phyloP scores from a whole-genome alignment of 2,113 vertebrate species.

The Xerus inauris region DNA sequence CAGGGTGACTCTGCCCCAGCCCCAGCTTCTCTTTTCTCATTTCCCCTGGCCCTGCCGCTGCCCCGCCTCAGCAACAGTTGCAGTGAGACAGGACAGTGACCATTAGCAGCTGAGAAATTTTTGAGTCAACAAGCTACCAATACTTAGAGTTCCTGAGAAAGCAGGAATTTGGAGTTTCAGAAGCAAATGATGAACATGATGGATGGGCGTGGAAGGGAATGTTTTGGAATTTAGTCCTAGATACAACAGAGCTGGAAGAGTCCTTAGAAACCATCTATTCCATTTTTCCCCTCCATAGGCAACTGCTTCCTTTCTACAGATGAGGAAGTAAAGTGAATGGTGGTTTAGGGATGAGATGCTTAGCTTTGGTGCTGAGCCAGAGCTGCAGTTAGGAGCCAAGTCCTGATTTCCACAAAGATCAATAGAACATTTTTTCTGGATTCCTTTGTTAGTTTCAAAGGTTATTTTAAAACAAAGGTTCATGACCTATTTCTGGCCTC shows the following conservation, averaged over 20 bases:
- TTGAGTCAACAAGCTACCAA: neutral
- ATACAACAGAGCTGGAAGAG: slow-evolving; percentile 41
- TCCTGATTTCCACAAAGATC: slow-evolving; percentile 7
- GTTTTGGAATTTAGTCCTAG: slow-evolving; percentile 26
- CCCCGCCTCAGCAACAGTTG: neutral
- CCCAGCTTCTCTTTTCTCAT: neutral
- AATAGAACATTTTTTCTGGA: slow-evolving; percentile 3
- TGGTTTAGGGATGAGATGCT: neutral
- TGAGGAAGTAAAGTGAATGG: slow-evolving; percentile 17
- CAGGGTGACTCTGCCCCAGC: neutral
- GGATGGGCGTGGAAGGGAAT: neutral
- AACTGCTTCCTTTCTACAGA: slow-evolving; percentile 13
- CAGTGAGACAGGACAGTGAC: neutral
- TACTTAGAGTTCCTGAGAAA: neutral
- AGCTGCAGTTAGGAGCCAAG: neutral
- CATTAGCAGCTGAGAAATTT: neutral
- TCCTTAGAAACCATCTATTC: slow-evolving; percentile 50
- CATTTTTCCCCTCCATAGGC: neutral
- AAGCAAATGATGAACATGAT: neutral
- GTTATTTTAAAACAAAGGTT: slow-evolving; percentile 2
- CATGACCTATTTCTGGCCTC: neutral
- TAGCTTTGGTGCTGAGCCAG: neutral
- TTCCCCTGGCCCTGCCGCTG: neutral
- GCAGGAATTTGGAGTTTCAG: slow-evolving; percentile 2
- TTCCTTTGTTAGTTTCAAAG: slow-evolving; percentile 7